Percentiles rank a stretch among this genome's conserved stretches.
Evolutionary conservation across 2,888 invertebrate species (phyloP).

Genomic region (Lasius fuliginosus): DNA sequence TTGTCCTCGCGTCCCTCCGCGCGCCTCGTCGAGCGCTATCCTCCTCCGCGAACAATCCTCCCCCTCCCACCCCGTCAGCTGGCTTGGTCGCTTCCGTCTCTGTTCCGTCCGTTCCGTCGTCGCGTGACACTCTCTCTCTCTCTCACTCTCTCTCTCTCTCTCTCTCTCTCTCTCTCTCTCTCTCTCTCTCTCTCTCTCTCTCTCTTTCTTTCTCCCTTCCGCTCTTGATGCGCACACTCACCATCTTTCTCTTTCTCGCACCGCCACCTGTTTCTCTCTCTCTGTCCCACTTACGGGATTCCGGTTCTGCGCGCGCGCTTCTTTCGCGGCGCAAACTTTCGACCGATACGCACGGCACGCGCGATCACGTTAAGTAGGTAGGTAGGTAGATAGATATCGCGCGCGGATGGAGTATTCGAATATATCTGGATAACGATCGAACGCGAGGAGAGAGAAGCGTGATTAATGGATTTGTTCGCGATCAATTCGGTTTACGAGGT

Average conservation of each 20-base stretch:
- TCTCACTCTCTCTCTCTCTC: too few relatives aligned
- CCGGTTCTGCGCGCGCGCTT: background rate
- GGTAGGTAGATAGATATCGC: background rate
- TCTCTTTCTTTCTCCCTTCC: slow-evolving; percentile 49
- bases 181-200: too few relatives aligned
- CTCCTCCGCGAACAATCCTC: slow-evolving; percentile 51
- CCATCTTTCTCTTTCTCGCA: background rate
- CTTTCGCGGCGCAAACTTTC: slow-evolving; percentile 40
- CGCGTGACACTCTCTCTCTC: slow-evolving; percentile 64
- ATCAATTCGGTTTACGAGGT: slow-evolving; percentile 38
- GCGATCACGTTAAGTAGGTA: background rate
- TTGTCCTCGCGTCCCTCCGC: slow-evolving; percentile 69
- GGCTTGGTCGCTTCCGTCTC: slow-evolving; percentile 59
- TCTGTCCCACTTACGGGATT: background rate
- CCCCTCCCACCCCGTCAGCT: background rate
- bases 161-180: slow-evolving; percentile 36
- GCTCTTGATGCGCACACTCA: slow-evolving; percentile 15
- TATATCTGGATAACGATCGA: slow-evolving; percentile 25
- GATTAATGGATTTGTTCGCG: slow-evolving; percentile 36
- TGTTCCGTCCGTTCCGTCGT: slow-evolving; percentile 56
- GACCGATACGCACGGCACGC: slow-evolving; percentile 4
- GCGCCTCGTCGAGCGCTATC: background rate
- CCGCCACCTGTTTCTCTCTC: slow-evolving; percentile 27
- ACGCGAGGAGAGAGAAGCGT: slow-evolving; percentile 1
- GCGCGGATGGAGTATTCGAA: background rate